Percentiles rank a stretch among this genome's conserved stretches.
phyloP scores from a whole-genome alignment of 2,888 invertebrate species.

The Arrhopalites spinosus region DNA sequence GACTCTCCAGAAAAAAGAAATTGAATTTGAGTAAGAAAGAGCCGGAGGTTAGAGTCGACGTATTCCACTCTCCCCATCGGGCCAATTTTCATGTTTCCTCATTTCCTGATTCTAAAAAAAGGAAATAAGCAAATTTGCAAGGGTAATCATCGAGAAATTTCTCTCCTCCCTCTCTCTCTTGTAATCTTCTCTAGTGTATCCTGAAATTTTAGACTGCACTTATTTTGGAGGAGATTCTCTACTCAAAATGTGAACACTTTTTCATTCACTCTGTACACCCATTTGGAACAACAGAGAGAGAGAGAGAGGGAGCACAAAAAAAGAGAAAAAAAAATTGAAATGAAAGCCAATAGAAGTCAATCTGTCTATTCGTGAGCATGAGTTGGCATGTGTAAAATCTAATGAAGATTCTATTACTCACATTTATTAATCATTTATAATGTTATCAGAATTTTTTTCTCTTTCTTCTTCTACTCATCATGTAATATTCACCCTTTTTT shows the following conservation, averaged over 20 bases:
- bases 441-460: too few species aligned
- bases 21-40: constrained; percentile 14
- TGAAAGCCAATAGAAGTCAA: too few species aligned
- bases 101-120: constrained; percentile 13
- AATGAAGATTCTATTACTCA: too few species aligned
- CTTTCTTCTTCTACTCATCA: too few species aligned
- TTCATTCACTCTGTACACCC: neutral
- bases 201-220: too few species aligned
- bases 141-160: constrained; percentile 14
- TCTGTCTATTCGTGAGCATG: too few species aligned
- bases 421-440: too few species aligned
- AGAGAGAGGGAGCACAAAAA: too few species aligned
- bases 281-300: neutral
- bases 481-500: too few species aligned
- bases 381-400: too few species aligned
- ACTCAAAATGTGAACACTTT: neutral
- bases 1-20: neutral
- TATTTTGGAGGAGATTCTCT: neutral
- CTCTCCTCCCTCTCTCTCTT: neutral
- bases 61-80: constrained; percentile 2
- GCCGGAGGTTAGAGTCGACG: constrained; percentile 8
- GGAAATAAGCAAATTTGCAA: constrained; percentile 16
- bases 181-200: too few species aligned
- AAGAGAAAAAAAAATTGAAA: too few species aligned
- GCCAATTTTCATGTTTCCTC: constrained; percentile 19